Base-by-base conservation (phyloP, 1,140 invertebrate genomes). In the Colletes latitarsis region DNA sequence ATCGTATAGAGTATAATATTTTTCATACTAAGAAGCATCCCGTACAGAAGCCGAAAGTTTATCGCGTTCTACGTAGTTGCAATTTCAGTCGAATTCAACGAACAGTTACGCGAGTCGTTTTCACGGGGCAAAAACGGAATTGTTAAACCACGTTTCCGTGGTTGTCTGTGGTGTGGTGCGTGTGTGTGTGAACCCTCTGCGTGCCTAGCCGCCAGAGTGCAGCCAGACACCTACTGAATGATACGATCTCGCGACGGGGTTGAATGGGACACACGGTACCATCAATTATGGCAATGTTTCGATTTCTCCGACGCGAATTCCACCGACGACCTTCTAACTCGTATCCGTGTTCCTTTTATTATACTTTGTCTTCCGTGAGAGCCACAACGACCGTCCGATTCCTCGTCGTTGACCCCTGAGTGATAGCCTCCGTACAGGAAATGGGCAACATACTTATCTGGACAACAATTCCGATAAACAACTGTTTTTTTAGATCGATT, bases 201-300 rank as follows among this genome's bases (percentile, higher is more conserved):
- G 82, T 78, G 82, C 53, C 80, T 55, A 60, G 58, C 17, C 21
- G 66, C 60, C 53, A 81, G 62, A 78, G 71, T 55, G 67, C 74
- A 71, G 80, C 76, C 63, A 86, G 84, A 85, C 83, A 86, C 74
- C 75, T 82, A 43, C 52, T 43, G 49, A 46, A 53, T 57, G 87
- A 88, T 88, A 88, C 67, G 85, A 88, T 88, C 87, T 88, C 81
- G 77, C 71, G 80, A 83, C 77, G 71, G 85, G 83, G 84, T 88
- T 76, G 86, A 88, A 78, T 85, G 75, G 77, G 81, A 88, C 81
- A 72, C 79, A 80, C 68, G 68, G 71, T 67, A 84, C 71, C 63
- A 81, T 88, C 68, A 88, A 86, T 88, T 88, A 88, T 74, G 77
- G 76, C 74, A 63, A 64, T 73, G 83, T 77, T 88, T 85, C 72